Evolutionary conservation across 2,113 vertebrate species (phyloP).

Genomic region (Lonchura striata): DNA sequence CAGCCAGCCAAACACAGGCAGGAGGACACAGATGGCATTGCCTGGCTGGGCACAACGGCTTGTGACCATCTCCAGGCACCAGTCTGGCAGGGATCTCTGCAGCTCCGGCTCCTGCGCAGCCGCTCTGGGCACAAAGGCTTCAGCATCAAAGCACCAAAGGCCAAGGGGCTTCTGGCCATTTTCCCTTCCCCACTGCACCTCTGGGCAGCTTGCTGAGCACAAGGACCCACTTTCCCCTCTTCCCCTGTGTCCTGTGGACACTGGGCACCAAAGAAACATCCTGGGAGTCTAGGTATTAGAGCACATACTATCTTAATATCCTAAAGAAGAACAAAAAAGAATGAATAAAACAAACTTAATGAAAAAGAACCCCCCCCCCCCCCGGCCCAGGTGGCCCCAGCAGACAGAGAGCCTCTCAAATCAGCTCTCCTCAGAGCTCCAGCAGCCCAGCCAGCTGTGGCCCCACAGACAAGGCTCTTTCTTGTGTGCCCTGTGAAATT

Average conservation of each 20-base stretch:
- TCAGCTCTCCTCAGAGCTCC: neutral
- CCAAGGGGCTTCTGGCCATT: no score
- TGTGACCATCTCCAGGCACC: neutral
- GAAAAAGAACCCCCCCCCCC: neutral
- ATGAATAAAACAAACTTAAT: neutral
- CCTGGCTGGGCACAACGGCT: neutral
- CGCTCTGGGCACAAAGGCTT: neutral
- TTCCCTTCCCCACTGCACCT: no score
- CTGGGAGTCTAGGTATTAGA: no score
- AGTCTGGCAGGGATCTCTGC: neutral
- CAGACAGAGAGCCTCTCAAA: neutral
- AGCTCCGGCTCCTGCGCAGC: neutral
- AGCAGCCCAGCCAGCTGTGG: neutral
- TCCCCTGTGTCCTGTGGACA: rapidly evolving
- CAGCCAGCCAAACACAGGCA: neutral
- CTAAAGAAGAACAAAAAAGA: neutral
- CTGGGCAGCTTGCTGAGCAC: no score
- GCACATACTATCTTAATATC: neutral
- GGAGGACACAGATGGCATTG: neutral
- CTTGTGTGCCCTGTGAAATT: no score
- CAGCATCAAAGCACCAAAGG: neutral
- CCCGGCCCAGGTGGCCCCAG: no score
- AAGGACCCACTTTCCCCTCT: no score
- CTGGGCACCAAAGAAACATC: neutral
- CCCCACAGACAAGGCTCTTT: no score